These are phyloP conservation scores for Oryctolagus cuniculus DNA, from an alignment of 2,113 vertebrate species.

Conservation along the genomic window mOryCun1.1 NC_091436.1:87056501-87057000, in stretches of 20 bases:
- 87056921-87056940: background rate
- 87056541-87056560: background rate
- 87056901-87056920: background rate
- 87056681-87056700: conserved; percentile 30
- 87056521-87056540: conserved; percentile 47
- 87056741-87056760: background rate
- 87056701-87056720: background rate
- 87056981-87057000: background rate
- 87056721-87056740: background rate
- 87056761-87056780: background rate
- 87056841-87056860: background rate
- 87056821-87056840: background rate
- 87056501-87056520: conserved; percentile 45
- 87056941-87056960: background rate
- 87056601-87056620: background rate
- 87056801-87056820: background rate
- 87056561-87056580: background rate
- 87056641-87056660: background rate
- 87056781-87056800: background rate
- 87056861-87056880: conserved; percentile 18
- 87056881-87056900: background rate
- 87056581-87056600: background rate
- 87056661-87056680: background rate
- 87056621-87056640: background rate
- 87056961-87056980: background rate